Conservation (phyloP, 2,113 vertebrate species). For the Trichomycterus rosablanca region DNA sequence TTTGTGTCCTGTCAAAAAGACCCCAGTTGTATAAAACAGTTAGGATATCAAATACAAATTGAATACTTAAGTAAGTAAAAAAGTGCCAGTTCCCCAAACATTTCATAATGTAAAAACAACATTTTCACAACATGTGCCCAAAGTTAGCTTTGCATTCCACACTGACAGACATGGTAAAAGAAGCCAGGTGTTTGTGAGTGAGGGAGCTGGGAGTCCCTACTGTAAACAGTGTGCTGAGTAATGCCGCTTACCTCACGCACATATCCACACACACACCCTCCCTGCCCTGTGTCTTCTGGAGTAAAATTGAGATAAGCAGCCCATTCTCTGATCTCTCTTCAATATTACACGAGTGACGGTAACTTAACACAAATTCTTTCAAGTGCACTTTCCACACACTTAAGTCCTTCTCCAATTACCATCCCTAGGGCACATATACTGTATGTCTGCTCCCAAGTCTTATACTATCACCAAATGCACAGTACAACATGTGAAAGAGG, state of each 20-base stretch:
- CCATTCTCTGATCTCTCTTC: slow-evolving; percentile 32
- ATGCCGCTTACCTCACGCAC: slow-evolving; percentile 27
- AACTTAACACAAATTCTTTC: slow-evolving; percentile 41
- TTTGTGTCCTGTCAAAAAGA: too few species aligned
- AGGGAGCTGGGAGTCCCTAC: slow-evolving; percentile 37
- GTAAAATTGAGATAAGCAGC: slow-evolving; percentile 22
- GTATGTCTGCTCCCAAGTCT: too few species aligned
- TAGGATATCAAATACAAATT: slow-evolving; percentile 68
- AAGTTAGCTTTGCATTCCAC: slow-evolving; percentile 18
- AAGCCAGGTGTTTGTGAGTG: slow-evolving; percentile 29
- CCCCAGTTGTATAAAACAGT: slow-evolving; percentile 71
- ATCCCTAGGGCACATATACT: neutral
- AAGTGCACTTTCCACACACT: slow-evolving; percentile 18
- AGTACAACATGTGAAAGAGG: neutral
- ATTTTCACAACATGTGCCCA: slow-evolving; percentile 22
- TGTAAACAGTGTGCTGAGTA: slow-evolving; percentile 57
- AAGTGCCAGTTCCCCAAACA: slow-evolving; percentile 60
- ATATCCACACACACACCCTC: slow-evolving; percentile 19
- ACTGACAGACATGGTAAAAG: slow-evolving; percentile 45
- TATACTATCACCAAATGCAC: neutral
- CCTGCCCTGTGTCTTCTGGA: slow-evolving; percentile 22
- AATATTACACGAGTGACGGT: slow-evolving; percentile 32
- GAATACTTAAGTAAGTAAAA: slow-evolving; percentile 53
- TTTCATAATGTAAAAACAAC: slow-evolving; percentile 46
- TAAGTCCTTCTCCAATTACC: slow-evolving; percentile 21